phyloP scores from a whole-genome alignment of 2,797 vertebrate species.

The Pampus argenteus region DNA sequence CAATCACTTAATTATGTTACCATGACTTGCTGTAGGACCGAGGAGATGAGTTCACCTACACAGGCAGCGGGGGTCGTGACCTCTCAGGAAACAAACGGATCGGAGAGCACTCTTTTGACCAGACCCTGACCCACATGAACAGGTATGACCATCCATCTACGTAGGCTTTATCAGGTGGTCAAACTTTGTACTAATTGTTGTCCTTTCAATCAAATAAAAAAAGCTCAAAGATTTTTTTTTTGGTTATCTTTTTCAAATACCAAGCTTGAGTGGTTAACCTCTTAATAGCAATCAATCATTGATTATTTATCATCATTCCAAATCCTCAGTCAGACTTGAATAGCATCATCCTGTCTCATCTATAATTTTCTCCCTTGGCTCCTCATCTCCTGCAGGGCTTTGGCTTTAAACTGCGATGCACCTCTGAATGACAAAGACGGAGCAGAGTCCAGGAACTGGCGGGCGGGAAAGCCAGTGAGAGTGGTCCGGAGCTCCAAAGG shows the following conservation, averaged over 20 bases:
- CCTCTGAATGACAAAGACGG: conserved; percentile 97
- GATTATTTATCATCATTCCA: background rate
- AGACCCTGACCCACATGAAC: conserved; percentile 99
- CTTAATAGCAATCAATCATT: background rate
- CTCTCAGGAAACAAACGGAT: conserved; percentile 99
- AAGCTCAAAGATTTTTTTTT: background rate
- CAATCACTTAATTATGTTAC: background rate
- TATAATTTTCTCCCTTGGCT: background rate
- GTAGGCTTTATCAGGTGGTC: background rate
- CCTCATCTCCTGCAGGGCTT: conserved; percentile 85
- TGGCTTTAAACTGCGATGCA: conserved; percentile 98
- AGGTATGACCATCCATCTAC: conserved; percentile 80
- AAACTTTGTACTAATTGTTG: background rate
- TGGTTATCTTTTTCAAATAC: background rate
- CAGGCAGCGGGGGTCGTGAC: conserved; percentile 97
- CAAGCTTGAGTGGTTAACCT: background rate
- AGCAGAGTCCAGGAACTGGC: conserved; percentile 98
- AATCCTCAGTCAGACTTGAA: background rate
- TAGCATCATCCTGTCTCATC: conserved; percentile 10
- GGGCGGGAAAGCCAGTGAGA: conserved; percentile 96
- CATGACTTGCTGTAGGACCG: conserved; percentile 86
- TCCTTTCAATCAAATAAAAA: background rate
- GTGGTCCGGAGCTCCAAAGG: conserved; percentile 99
- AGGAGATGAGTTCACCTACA: conserved; percentile 99
- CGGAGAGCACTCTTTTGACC: conserved; percentile 97